phyloP scores from a whole-genome alignment of 2,888 invertebrate species.

The Pherbina coryleti region DNA sequence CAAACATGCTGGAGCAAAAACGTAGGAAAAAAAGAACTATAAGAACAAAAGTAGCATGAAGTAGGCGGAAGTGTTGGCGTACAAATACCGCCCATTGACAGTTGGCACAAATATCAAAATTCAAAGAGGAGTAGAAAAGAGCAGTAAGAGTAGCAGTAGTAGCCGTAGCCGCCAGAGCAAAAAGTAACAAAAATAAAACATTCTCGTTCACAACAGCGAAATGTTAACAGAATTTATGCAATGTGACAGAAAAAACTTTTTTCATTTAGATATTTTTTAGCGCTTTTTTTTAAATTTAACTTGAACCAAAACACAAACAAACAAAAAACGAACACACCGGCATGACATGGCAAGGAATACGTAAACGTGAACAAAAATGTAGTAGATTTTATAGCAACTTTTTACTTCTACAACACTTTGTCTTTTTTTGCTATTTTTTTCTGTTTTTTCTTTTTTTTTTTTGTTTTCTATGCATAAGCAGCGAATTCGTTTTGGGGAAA shows the following conservation, averaged over 20 bases:
- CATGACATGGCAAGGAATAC: neutral
- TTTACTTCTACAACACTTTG: neutral
- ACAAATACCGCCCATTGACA: too few relatives aligned
- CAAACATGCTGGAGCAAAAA: neutral
- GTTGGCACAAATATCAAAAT: too few relatives aligned
- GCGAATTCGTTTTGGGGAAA: neutral
- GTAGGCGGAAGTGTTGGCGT: neutral
- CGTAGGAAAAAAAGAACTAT: too few relatives aligned
- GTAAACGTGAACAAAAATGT: neutral
- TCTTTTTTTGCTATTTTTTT: neutral
- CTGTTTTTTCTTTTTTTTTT: neutral
- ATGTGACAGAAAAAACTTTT: constrained; percentile 26
- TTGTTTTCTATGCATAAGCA: constrained; percentile 1
- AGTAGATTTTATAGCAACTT: neutral
- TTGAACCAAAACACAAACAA: neutral
- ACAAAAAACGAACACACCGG: neutral
- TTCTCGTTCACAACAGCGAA: neutral
- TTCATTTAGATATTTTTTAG: constrained; percentile 22
- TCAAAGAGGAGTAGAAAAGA: neutral
- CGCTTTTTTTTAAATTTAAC: neutral
- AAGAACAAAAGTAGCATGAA: too few relatives aligned
- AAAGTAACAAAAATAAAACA: neutral
- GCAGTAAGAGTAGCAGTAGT: neutral
- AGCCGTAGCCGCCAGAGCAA: neutral
- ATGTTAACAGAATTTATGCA: constrained; percentile 28